phyloP scores from a whole-genome alignment of 2,888 invertebrate genomes.

The Drosophila lutescens region DNA sequence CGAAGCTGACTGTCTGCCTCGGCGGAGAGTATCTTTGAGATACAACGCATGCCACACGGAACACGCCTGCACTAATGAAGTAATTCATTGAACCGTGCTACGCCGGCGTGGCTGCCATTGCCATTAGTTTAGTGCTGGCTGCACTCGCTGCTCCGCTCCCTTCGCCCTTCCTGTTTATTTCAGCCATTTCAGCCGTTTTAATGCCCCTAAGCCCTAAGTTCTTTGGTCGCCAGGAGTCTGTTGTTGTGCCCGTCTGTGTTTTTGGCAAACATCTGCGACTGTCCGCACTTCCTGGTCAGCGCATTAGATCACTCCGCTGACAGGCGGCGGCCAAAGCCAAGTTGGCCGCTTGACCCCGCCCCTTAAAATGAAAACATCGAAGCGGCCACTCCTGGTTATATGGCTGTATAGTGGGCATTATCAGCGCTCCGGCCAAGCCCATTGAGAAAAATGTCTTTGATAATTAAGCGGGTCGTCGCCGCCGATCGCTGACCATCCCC shows the following conservation, averaged over 20 bases:
- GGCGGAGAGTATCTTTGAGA: slow-evolving; percentile 44
- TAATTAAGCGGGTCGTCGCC: slow-evolving; percentile 71
- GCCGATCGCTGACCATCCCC: slow-evolving; percentile 23
- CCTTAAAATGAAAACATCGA: slow-evolving; percentile 53
- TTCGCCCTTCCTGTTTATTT: slow-evolving; percentile 26
- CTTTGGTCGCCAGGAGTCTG: slow-evolving; percentile 19
- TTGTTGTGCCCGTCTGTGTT: background rate
- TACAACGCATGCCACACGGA: slow-evolving; percentile 75
- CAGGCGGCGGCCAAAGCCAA: slow-evolving; percentile 23
- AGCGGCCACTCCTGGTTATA: slow-evolving; percentile 57
- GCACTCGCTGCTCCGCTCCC: slow-evolving; percentile 25
- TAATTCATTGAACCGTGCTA: slow-evolving; percentile 82
- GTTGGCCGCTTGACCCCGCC: slow-evolving; percentile 67
- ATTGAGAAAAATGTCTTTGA: slow-evolving; percentile 73
- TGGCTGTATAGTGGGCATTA: slow-evolving; percentile 21
- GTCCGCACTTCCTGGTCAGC: slow-evolving; percentile 72
- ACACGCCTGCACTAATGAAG: slow-evolving; percentile 80
- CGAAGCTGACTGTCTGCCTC: slow-evolving; percentile 36
- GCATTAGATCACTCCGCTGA: slow-evolving; percentile 71
- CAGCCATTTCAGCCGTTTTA: slow-evolving; percentile 13
- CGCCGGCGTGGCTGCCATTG: slow-evolving; percentile 58
- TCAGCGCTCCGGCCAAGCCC: slow-evolving; percentile 60
- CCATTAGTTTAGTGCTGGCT: slow-evolving; percentile 72
- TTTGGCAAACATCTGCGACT: slow-evolving; percentile 61
- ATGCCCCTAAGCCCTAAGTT: slow-evolving; percentile 13